Evolutionary conservation across 2,113 vertebrate genomes (phyloP), one percentile per base, ranked within the genome.

Genomic region (Stomatorhinus ivindoensis): DNA sequence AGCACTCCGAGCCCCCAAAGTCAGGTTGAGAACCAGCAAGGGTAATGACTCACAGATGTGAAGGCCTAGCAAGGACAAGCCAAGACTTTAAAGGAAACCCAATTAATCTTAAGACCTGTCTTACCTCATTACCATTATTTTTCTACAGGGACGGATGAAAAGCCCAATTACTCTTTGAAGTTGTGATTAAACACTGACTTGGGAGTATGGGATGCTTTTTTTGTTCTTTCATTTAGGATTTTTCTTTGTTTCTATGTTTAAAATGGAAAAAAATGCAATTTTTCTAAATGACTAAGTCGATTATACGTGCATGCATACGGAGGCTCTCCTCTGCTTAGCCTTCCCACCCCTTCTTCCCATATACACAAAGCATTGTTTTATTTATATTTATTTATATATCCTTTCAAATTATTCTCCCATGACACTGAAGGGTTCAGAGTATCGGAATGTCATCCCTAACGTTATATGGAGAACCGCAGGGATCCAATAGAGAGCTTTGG

Each of bases 91-190:
- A 95, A 94, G 92, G 90, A 91, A 92, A 93, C 90, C 92, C 94
- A 93, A 94, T 94, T 93, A 92, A 93, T 94, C 93, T 93, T 93
- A 91, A 91, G 92, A 93, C 92, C 92, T 93, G 93, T 94, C 93
- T 93, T 91, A 89, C 91, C 92, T 93, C 89, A 91, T 94, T 94
- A 93, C 91, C 90, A 92, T 93, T 92, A 93, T 87, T 35, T 92
- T 93, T 94, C 93, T 94, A 92, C 93, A 92, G 94, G 92, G 93
- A 93, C 84, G 90, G 93, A 93, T 94, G 94, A 95, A 94, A 94
- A 93, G 93, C 90, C 91, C 94, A 94, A 94, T 94, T 94, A 95
- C 91, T 93, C 93, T 94, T 95, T 95, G 94, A 95, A 94, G 94
- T 94, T 90, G 91, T 93, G 93, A 94, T 94, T 93, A 94, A 95